Percentiles rank a stretch among this genome's conserved stretches.
phyloP scores from a whole-genome alignment of 2,797 vertebrate genomes.

The Mustela erminea region DNA sequence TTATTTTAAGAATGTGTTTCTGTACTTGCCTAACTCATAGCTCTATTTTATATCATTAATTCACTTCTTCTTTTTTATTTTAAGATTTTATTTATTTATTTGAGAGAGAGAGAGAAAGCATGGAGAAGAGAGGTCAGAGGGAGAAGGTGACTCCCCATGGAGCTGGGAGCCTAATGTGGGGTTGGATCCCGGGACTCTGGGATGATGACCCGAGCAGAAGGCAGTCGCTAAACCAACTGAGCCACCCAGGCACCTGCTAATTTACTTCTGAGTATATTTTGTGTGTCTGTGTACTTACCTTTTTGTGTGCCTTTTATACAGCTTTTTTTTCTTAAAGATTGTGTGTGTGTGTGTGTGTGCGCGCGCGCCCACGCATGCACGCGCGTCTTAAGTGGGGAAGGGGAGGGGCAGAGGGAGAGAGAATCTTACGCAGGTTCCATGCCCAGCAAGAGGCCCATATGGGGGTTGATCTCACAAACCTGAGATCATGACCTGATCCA shows the following conservation, averaged over 20 bases:
- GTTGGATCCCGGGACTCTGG: too few relatives aligned
- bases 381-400: rapidly evolving
- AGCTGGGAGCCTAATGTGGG: too few relatives aligned
- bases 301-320: neutral
- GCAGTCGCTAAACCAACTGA: too few relatives aligned
- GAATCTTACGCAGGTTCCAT: neutral
- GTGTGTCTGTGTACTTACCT: neutral
- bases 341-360: too few relatives aligned
- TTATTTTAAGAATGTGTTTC: conserved; percentile 45
- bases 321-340: neutral
- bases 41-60: conserved; percentile 3
- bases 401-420: neutral
- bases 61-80: too few relatives aligned
- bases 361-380: too few relatives aligned
- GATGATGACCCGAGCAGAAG: too few relatives aligned
- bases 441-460: neutral
- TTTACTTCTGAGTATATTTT: neutral
- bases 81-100: too few relatives aligned
- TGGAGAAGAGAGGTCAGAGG: too few relatives aligned
- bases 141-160: too few relatives aligned
- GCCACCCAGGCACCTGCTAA: neutral
- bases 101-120: too few relatives aligned
- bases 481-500: too few relatives aligned
- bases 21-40: neutral
- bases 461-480: neutral